phyloP scores from a whole-genome alignment of 23 tunicate species.

The Clavelina lepadiformis region DNA sequence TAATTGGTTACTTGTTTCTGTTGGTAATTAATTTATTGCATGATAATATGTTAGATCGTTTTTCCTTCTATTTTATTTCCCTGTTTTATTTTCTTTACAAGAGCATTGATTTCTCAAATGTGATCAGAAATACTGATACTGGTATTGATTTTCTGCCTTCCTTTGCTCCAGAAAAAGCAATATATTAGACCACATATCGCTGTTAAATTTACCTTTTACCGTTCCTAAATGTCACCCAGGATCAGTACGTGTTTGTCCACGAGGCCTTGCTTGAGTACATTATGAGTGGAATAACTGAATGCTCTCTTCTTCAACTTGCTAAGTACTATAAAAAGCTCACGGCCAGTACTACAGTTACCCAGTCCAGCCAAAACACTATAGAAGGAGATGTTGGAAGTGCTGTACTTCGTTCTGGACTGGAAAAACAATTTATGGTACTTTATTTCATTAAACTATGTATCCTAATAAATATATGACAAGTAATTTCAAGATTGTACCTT shows the following conservation, averaged over 20 bases:
- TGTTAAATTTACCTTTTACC: no score
- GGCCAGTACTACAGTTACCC: not conserved
- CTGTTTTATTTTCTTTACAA: no score
- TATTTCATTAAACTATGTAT: no score
- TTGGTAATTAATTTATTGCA: not conserved
- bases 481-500: no score
- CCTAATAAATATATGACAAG: no score
- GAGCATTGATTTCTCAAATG: no score
- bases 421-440: constrained; percentile 71
- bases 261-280: constrained; percentile 76
- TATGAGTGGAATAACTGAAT: constrained; percentile 62
- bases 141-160: no score
- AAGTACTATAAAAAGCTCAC: constrained; percentile 27
- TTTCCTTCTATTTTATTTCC: no score
- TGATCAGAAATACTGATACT: no score
- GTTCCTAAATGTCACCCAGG: no score
- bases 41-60: not conserved
- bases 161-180: no score
- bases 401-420: constrained; percentile 26
- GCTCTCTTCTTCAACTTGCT: constrained; percentile 30
- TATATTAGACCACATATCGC: no score
- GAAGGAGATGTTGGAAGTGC: constrained; percentile 12
- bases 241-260: constrained; percentile 85
- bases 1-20: not conserved
- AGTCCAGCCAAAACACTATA: not conserved